These are phyloP conservation scores for Trachymyrmex septentrionalis DNA, from an alignment of 1,140 invertebrate species.

Conservation along the genomic window DNA sequence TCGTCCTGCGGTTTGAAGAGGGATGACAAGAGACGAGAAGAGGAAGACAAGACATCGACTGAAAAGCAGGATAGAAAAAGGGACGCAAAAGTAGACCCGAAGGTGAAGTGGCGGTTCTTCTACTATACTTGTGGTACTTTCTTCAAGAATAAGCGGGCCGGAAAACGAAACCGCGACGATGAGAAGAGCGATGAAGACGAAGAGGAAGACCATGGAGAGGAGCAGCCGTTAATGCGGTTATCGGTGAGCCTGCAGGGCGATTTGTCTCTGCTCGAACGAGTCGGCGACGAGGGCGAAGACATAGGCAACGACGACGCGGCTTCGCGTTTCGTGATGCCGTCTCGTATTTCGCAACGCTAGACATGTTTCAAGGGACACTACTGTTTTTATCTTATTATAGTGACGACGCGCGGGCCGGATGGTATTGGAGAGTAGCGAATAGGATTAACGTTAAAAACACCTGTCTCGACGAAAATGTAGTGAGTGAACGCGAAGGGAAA, in stretches of 20 bases:
- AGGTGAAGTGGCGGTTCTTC: constrained; percentile 59
- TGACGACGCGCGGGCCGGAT: constrained; percentile 4
- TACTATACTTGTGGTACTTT: constrained; percentile 23
- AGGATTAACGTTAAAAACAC: constrained; percentile 45
- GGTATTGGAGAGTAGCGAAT: constrained; percentile 22
- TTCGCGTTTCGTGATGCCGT: constrained; percentile 45
- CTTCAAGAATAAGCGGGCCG: constrained; percentile 36
- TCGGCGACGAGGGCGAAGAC: constrained; percentile 16
- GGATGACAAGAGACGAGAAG: constrained; percentile 24
- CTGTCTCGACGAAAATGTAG: background rate
- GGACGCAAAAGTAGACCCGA: constrained; percentile 41
- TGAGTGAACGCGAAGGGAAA: background rate
- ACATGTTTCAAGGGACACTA: constrained; percentile 27
- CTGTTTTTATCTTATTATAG: constrained; percentile 53
- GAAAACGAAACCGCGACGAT: constrained; percentile 55
- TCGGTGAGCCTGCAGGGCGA: constrained; percentile 50
- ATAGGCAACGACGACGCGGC: constrained; percentile 5
- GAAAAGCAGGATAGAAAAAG: constrained; percentile 37
- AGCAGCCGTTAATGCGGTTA: constrained; percentile 68
- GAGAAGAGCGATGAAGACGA: background rate
- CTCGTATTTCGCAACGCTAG: constrained; percentile 51
- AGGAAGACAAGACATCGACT: constrained; percentile 40
- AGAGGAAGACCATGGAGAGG: constrained; percentile 16
- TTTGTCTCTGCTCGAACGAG: constrained; percentile 63
- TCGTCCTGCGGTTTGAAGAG: constrained; percentile 4